Evolutionary conservation across 2,113 vertebrate species (phyloP).

Genomic region (Hemichromis elongatus): DNA sequence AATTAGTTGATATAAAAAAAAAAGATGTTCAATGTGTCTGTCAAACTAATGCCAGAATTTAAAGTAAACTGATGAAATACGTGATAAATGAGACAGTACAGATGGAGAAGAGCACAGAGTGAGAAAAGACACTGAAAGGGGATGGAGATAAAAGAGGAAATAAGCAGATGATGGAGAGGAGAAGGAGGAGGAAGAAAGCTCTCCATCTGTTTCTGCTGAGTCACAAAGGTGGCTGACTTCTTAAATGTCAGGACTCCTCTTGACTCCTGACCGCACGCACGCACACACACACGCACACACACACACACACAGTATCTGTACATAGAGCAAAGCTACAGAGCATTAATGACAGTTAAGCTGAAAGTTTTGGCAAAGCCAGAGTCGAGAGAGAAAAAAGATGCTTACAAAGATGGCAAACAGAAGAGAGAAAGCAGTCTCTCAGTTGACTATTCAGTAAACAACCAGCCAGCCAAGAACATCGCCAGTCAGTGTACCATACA

Average conservation of each 20-base stretch:
- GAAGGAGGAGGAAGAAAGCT: neutral
- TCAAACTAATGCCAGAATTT: neutral
- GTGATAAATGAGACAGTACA: neutral
- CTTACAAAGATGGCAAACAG: neutral
- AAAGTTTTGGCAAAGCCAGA: conserved; percentile 4
- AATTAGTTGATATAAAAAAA: neutral
- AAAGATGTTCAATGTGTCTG: neutral
- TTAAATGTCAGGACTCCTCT: conserved; percentile 27
- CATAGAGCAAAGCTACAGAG: neutral
- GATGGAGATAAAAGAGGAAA: neutral
- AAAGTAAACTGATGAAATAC: neutral
- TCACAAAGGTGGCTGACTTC: conserved; percentile 26
- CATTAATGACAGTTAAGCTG: conserved; percentile 26
- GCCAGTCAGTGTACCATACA: neutral
- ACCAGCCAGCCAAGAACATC: neutral
- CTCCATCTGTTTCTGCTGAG: conserved; percentile 33
- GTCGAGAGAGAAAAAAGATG: neutral
- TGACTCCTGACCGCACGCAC: neutral
- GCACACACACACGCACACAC: neutral
- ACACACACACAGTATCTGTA: neutral
- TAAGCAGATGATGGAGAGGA: neutral
- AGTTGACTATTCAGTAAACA: neutral
- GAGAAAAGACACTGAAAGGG: neutral
- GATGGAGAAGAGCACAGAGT: neutral
- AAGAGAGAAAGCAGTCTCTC: neutral